phyloP scores from a whole-genome alignment of 2,113 vertebrate species.

The Myocastor coypus region DNA sequence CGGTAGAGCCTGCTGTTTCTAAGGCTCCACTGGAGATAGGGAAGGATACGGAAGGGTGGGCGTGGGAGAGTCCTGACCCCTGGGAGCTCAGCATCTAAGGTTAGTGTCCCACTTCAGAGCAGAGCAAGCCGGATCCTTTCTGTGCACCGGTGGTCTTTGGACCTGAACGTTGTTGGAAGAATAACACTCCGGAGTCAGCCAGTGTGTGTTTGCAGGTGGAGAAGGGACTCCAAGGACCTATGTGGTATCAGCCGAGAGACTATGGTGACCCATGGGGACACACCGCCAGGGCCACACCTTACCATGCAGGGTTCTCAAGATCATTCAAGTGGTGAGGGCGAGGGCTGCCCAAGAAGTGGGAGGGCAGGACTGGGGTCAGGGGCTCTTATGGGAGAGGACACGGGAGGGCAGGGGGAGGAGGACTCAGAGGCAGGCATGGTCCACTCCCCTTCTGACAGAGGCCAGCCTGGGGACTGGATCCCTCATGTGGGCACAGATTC shows the following conservation, averaged over 20 bases:
- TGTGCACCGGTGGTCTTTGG: not conserved
- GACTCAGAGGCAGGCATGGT: not conserved
- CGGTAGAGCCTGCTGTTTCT: not conserved
- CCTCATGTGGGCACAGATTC: not conserved
- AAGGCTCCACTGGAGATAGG: not conserved
- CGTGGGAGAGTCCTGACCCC: not conserved
- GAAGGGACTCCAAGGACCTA: not conserved
- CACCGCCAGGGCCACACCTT: not conserved
- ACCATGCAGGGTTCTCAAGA: not conserved
- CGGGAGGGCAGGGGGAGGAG: not conserved
- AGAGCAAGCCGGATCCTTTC: too few relatives aligned
- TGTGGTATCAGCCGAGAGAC: not conserved
- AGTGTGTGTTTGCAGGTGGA: not conserved
- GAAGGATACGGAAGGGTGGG: not conserved
- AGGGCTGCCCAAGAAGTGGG: not conserved
- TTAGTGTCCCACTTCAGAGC: not conserved
- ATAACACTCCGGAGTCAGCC: not conserved
- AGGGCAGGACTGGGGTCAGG: not conserved
- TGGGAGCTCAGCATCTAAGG: not conserved
- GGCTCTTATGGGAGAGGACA: not conserved
- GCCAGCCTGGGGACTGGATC: not conserved
- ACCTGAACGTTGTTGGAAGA: not conserved
- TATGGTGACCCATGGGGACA: accelerated
- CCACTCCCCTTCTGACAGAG: not conserved
- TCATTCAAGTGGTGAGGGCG: not conserved